Evolutionary conservation across 2,797 vertebrate species (phyloP).

Genomic region (Etheostoma nigrum): DNA sequence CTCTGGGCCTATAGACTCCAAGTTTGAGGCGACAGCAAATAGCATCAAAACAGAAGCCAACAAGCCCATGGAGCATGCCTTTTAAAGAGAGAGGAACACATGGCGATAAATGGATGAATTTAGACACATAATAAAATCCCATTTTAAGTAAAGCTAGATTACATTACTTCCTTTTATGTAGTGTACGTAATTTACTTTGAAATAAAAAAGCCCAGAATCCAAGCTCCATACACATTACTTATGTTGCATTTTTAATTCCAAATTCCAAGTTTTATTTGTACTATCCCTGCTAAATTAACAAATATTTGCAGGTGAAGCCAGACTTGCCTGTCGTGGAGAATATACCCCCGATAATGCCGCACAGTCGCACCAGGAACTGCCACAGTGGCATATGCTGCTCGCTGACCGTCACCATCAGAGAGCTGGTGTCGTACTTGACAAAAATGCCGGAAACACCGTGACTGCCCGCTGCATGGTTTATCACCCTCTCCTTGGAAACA

Average conservation of each 20-base stretch:
- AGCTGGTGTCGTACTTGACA: constrained; percentile 95
- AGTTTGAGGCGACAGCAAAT: constrained; percentile 92
- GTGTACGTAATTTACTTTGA: background rate
- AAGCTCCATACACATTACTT: background rate
- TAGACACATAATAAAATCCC: background rate
- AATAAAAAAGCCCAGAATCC: background rate
- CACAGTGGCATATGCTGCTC: constrained; percentile 96
- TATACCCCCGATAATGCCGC: constrained; percentile 94
- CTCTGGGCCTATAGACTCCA: constrained; percentile 81
- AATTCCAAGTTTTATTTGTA: too few relatives aligned
- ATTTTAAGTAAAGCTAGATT: background rate
- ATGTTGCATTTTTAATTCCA: background rate
- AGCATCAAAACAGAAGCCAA: constrained; percentile 90
- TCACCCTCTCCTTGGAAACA: constrained; percentile 88
- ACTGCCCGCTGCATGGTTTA: constrained; percentile 94
- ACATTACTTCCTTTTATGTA: background rate
- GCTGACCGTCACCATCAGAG: constrained; percentile 94
- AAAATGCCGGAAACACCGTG: constrained; percentile 95
- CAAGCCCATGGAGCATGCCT: constrained; percentile 94
- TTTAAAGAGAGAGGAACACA: constrained; percentile 58
- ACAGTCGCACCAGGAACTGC: constrained; percentile 94
- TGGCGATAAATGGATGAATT: background rate
- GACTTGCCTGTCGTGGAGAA: constrained; percentile 93
- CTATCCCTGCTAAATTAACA: background rate
- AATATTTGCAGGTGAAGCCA: background rate